Conservation (phyloP, 2,797 vertebrate species). For the Hephaestus fuliginosus region DNA sequence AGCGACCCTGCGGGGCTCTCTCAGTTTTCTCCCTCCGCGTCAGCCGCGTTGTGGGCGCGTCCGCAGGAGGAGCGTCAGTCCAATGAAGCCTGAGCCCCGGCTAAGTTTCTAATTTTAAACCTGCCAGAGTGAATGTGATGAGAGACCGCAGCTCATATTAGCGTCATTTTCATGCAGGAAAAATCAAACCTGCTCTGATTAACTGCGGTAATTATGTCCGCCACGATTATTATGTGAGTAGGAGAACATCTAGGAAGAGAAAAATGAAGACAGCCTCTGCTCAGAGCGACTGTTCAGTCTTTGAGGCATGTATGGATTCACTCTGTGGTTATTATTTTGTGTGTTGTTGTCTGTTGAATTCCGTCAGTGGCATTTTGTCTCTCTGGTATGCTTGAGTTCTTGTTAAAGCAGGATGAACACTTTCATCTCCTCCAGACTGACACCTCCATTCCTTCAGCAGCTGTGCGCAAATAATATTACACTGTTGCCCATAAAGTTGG, state of each 20-base stretch:
- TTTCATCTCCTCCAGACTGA: background rate
- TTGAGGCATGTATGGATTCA: background rate
- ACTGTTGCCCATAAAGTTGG: no score
- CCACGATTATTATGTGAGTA: background rate
- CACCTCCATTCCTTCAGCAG: background rate
- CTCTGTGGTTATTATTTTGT: background rate
- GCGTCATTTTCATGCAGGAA: background rate
- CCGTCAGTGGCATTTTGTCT: background rate
- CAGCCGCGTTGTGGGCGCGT: conserved; percentile 26
- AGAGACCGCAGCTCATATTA: conserved; percentile 3
- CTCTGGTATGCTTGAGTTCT: background rate
- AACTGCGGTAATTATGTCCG: background rate
- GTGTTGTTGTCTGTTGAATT: background rate
- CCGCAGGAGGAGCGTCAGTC: conserved; percentile 22
- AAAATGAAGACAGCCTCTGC: background rate
- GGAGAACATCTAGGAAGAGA: background rate
- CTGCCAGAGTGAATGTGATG: background rate
- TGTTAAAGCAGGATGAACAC: background rate
- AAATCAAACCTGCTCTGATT: background rate
- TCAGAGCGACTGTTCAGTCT: no score
- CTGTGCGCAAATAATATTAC: no score
- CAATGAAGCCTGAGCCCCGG: background rate
- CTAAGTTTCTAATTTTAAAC: conserved; percentile 34
- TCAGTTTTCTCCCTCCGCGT: background rate
- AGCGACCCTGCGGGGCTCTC: background rate